Conservation (phyloP, 2,113 vertebrate genomes). For the Arvicanthis niloticus region DNA sequence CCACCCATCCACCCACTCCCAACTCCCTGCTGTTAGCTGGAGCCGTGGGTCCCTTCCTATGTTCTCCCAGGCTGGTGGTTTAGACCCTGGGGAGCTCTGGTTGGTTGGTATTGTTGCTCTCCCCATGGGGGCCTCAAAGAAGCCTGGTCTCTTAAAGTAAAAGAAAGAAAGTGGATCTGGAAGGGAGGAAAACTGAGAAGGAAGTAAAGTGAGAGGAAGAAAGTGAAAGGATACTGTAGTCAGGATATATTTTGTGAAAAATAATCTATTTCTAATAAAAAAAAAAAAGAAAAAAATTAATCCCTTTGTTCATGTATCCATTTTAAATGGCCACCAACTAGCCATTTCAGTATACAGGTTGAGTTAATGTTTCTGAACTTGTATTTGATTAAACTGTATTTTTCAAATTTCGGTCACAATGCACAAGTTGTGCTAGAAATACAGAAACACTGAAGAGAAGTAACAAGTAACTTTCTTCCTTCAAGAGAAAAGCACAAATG, state of each 20-base stretch:
- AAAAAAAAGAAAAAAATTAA: background rate
- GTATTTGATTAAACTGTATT: background rate
- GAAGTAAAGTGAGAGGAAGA: background rate
- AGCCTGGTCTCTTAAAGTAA: background rate
- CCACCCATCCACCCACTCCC: no score
- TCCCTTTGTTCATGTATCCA: background rate
- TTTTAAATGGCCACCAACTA: background rate
- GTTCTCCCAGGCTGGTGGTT: no score
- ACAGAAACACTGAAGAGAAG: background rate
- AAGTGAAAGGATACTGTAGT: background rate
- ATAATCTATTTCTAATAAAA: background rate
- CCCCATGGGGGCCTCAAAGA: no score
- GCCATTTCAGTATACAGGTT: background rate
- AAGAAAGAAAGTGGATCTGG: no score
- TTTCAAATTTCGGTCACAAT: background rate
- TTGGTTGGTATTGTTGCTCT: no score
- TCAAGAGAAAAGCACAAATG: background rate
- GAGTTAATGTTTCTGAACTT: background rate
- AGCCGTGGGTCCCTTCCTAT: no score
- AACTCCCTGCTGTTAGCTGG: no score
- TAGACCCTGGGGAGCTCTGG: no score
- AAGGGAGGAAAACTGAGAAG: no score
- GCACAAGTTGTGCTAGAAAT: background rate
- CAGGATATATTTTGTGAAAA: background rate
- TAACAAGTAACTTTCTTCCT: no score